Base-by-base conservation (phyloP, 2,888 invertebrate genomes). In the Scaeva pyrastri region DNA sequence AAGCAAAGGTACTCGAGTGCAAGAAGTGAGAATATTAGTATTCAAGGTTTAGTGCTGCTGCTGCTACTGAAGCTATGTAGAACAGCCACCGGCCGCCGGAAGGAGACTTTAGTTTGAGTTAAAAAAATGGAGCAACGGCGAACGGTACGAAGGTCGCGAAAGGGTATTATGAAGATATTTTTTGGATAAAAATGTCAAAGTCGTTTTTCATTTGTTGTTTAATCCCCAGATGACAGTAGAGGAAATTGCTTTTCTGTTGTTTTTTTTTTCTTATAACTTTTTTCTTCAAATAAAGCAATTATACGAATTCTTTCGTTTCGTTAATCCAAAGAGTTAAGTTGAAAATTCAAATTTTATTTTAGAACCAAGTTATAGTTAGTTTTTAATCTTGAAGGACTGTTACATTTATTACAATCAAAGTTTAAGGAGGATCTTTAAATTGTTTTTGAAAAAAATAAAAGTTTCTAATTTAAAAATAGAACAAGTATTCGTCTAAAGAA, bases 201-300 rank as follows among this genome's bases (percentile, higher is more conserved):
- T 45, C 68, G 64, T 77, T 73, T 73, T 74, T n/a, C n/a, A n/a
- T 74, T 74, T 45, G 68, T 56, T 77, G 60, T 72, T 74, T 31
- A 31, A 31, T 74, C 70, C 79, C 74, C 70, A 58, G 70, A 41
- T 79, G 79, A 71, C 83, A 74, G 64, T 84, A 23, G 16, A 50
- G 70, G 70, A 79, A 73, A 84, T 79, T 71, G 79, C 74, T 79
- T 74, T 64, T 19, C 10, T 19, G 14, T 43, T 50, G 45, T 78
- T 43, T 43, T 31, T 31, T 16, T 2, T 2, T 21, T 4, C 14
- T 41, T 7, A 31, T 8, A 8, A 31, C 31, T 60, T 14, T 4
- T 16, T 58, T 39, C 19, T 2, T 39, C 21, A n/a, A 16, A 21
- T 8, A 2, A 39, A 39, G 39, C 70, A 76, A 48, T 81, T 71